Conservation (phyloP, 2,797 vertebrate genomes). For the Poeciliopsis gracilis region DNA sequence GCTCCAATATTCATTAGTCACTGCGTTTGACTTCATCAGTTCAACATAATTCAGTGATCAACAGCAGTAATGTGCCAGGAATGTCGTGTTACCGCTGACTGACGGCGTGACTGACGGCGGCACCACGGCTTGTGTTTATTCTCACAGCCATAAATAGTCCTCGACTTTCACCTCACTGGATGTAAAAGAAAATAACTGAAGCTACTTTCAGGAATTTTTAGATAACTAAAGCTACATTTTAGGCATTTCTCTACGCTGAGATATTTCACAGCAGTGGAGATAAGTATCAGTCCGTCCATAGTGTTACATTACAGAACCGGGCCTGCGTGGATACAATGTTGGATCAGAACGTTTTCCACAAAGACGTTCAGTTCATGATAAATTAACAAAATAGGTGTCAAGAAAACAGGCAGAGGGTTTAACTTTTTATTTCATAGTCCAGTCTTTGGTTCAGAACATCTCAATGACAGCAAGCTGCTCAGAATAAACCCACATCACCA, state of each 20-base stretch:
- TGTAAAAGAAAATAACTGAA: neutral
- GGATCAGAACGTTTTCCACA: conserved; percentile 16
- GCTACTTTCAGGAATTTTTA: neutral
- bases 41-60: conserved; percentile 52
- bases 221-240: neutral
- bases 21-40: conserved; percentile 42
- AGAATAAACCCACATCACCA: too few relatives aligned
- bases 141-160: conserved; percentile 32
- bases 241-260: neutral
- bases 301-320: conserved; percentile 32
- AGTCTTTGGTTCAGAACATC: too few relatives aligned
- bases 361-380: neutral
- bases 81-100: conserved; percentile 60
- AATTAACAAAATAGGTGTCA: neutral
- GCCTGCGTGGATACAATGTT: conserved; percentile 8
- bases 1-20: conserved; percentile 53
- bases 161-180: neutral
- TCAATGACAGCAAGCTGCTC: too few relatives aligned
- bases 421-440: neutral
- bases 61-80: conserved; percentile 48
- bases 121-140: conserved; percentile 50
- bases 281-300: conserved; percentile 28
- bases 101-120: conserved; percentile 40
- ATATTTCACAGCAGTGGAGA: neutral
- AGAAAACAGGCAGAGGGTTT: neutral